Base-by-base conservation (phyloP, 1,140 invertebrate genomes). In the Hirudo medicinalis region DNA sequence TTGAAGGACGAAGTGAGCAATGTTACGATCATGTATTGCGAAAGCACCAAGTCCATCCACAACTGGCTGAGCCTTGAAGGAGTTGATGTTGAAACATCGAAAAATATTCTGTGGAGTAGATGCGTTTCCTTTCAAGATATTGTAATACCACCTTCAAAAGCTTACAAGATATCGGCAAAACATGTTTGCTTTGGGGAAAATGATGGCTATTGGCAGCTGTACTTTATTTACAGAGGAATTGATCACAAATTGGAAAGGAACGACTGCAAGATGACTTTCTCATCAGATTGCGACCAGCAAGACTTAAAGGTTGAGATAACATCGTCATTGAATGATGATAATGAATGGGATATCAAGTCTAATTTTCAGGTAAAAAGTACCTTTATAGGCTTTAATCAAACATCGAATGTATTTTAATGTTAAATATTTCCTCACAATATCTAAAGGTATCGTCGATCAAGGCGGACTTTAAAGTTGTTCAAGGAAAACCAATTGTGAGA, bases 101-200 rank as follows among this genome's bases (percentile, higher is more conserved):
- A 63, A 11, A n/a, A n/a, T 63, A 63, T 63, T 63, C 11, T 32
- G 20, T 63, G 57, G 57, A 63, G 57, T n/a, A 63, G 57, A 32
- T 2, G 11, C 19, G 19, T 63, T 32, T 49, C 43, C 13, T 13
- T 49, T 49, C 43, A 49, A 49, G 43, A 49, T 13, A 17, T 15
- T 2, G 43, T 49, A 15, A 49, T 49, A 49, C 11, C 9, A 49
- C 43, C 43, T 2, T 49, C 13, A 49, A 17, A 11, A 9, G 17
- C 11, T 63, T 22, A 63, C 29, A 32, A 63, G 15, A 22, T 1
- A 13, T 22, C 43, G 9, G 57, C 57, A 22, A n/a, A 63, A 22
- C 22, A 63, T 1, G 17, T 63, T 32, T 63, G 57, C 29, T 63
- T 63, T 63, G 57, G 57, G 57, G 57, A 63, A 63, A 22, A 63